These are phyloP conservation scores for Bucorvus abyssinicus DNA, from an alignment of 2,797 vertebrate genomes.

Conservation along the genomic window DNA sequence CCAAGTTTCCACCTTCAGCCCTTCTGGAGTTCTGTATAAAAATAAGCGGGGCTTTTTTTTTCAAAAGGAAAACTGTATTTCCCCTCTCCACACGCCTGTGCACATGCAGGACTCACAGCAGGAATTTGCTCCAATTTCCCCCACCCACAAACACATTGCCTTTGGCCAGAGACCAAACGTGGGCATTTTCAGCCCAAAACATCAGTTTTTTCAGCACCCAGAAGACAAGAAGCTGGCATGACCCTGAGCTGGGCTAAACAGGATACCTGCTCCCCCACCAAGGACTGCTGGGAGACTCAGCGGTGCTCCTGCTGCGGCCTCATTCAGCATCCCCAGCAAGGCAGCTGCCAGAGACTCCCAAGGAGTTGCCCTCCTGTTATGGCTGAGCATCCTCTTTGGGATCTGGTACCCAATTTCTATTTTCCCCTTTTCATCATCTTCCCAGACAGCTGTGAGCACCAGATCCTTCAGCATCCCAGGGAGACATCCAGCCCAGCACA, in stretches of 20 bases:
- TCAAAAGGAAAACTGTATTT: slow-evolving; percentile 55
- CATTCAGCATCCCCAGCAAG: background rate
- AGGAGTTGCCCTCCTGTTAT: background rate
- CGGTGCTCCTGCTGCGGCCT: rapidly evolving
- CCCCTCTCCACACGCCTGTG: background rate
- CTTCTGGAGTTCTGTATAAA: slow-evolving; percentile 58
- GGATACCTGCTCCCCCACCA: rapidly evolving
- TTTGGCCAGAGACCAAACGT: slow-evolving; percentile 46
- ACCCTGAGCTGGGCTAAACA: background rate
- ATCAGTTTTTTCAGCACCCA: background rate
- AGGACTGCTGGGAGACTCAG: background rate
- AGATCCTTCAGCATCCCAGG: background rate
- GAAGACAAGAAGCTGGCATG: background rate
- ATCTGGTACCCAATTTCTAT: background rate
- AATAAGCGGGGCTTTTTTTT: slow-evolving; percentile 46
- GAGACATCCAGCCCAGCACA: background rate
- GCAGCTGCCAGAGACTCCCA: background rate
- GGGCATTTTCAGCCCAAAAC: slow-evolving; percentile 43
- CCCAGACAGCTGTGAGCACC: background rate
- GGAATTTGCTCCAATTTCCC: slow-evolving; percentile 62
- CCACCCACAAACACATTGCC: slow-evolving; percentile 59
- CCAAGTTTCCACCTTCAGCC: slow-evolving; percentile 63
- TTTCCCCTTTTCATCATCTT: background rate
- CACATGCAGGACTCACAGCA: slow-evolving; percentile 46
- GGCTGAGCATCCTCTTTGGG: background rate